A percentile compares a stretch with the other conserved stretches of the same genome.
phyloP scores from a whole-genome alignment of 2,888 invertebrate genomes.

The Macrosoma leucophasiata region DNA sequence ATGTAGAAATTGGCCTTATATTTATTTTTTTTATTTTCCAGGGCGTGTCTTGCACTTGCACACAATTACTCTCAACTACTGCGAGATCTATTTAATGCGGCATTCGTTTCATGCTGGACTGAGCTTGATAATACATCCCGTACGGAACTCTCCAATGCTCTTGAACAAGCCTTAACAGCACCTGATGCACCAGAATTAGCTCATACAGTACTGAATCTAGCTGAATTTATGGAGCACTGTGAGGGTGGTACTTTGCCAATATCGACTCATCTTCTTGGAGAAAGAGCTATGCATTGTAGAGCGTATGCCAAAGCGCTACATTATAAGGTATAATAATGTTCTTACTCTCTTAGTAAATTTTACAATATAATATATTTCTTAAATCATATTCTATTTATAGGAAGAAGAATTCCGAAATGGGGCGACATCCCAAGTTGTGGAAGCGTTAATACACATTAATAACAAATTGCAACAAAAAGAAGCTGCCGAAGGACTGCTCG shows the following conservation, averaged over 20 bases:
- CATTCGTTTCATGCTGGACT: constrained; percentile 99
- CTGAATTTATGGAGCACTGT: constrained; percentile 99
- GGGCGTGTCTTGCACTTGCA: constrained; percentile 93
- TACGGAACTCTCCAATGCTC: constrained; percentile 87
- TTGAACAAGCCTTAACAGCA: constrained; percentile 92
- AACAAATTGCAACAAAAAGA: constrained; percentile 99
- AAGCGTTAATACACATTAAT: constrained; percentile 96
- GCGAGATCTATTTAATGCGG: constrained; percentile 97
- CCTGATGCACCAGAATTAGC: constrained; percentile 97
- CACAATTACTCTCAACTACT: constrained; percentile 97
- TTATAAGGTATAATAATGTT: constrained; percentile 61
- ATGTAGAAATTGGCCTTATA: neutral
- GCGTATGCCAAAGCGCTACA: constrained; percentile 80
- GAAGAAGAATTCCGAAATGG: constrained; percentile 95
- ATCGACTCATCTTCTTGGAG: constrained; percentile 89
- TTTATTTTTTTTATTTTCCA: constrained; percentile 29
- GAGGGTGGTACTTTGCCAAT: constrained; percentile 96
- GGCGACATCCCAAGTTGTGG: constrained; percentile 90
- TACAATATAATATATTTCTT: neutral
- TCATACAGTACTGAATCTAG: constrained; percentile 96
- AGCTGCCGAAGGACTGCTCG: constrained; percentile 94
- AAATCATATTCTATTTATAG: constrained; percentile 32
- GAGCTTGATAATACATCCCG: constrained; percentile 89
- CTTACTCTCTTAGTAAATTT: neutral
- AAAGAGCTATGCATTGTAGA: constrained; percentile 95